Evolutionary conservation across 2,797 vertebrate genomes (phyloP), one percentile per base, ranked within the genome.

Genomic region (Urocyon cinereoargenteus): DNA sequence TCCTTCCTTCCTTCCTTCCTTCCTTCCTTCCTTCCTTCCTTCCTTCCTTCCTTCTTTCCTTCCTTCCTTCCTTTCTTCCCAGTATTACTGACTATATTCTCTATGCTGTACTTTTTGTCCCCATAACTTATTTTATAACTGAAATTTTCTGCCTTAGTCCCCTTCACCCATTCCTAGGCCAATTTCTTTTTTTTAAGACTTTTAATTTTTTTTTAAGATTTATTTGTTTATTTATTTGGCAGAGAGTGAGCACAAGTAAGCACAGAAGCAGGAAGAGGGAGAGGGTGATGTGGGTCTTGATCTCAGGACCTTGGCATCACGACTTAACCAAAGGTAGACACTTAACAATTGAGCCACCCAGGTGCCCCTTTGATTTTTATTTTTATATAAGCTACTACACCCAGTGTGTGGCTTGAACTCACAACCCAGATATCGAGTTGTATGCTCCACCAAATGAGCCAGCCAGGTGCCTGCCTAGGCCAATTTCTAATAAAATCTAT

Each of bases 401-500:
- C 26, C 8, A 31, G 18, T 28, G 15, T 75, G 26, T 49, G 40
- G 24, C 70, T 45, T 22, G 15, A 49, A 49, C 40, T 51, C 9
- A 51, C 15, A 51, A 51, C 24, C 26, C 28, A 4, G 45, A 75
- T 8, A 75, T 75, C 45, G 15, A 51, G 73, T 75, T 49, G 15
- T 45, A 75, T 31, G 45, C 26, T 11, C 45, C 45, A 51, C 45
- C 16, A 26, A 49, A 49, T 31, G 45, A 51, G 26, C 26, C 73
- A 51, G 45, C 73, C 13, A 73, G 40, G 72, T 45, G 24, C 19
- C 40, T 26, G 7, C 11, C 21, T 5, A 95, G 51, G 6, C 24
- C 9, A 82, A 49, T 90, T 94, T 94, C 22, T 87, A 62, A 53
- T 85, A 31, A 87, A 87, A 94, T 55, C 66, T 49, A 86, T 82